Conservation (phyloP, 2,113 vertebrate genomes). For the Reinhardtius hippoglossoides region DNA sequence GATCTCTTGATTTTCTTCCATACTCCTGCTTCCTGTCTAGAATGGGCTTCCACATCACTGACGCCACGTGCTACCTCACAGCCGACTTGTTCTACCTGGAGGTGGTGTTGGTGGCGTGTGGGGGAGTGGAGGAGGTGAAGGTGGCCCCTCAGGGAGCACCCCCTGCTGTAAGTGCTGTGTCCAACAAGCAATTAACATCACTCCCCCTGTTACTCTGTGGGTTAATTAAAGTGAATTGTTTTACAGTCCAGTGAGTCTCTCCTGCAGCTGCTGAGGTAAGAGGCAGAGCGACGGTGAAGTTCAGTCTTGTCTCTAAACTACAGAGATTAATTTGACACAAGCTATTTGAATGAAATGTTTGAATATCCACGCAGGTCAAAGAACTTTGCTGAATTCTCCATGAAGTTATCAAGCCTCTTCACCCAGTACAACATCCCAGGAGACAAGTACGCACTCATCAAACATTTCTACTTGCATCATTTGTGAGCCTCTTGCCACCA, state of each 20-base stretch:
- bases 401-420: constrained; percentile 78
- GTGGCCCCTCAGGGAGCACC: constrained; percentile 83
- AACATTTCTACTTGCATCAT: neutral
- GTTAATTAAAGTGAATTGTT: constrained; percentile 26
- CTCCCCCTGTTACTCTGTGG: neutral
- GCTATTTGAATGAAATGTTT: no score
- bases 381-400: constrained; percentile 84
- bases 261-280: constrained; percentile 85
- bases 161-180: constrained; percentile 80
- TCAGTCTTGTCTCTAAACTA: neutral
- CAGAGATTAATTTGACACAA: no score
- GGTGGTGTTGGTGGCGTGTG: constrained; percentile 82
- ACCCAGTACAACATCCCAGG: constrained; percentile 84
- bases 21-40: constrained; percentile 58
- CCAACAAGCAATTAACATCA: neutral
- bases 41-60: constrained; percentile 82
- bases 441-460: constrained; percentile 75
- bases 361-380: constrained; percentile 75
- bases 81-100: constrained; percentile 89
- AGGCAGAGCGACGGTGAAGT: neutral
- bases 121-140: constrained; percentile 83
- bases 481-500: neutral
- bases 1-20: no score
- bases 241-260: constrained; percentile 83
- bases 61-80: constrained; percentile 86